A percentile compares a stretch with the other conserved stretches of the same genome.
Conservation (phyloP, 2,797 vertebrate genomes). For the Ctenopoma multispine region DNA sequence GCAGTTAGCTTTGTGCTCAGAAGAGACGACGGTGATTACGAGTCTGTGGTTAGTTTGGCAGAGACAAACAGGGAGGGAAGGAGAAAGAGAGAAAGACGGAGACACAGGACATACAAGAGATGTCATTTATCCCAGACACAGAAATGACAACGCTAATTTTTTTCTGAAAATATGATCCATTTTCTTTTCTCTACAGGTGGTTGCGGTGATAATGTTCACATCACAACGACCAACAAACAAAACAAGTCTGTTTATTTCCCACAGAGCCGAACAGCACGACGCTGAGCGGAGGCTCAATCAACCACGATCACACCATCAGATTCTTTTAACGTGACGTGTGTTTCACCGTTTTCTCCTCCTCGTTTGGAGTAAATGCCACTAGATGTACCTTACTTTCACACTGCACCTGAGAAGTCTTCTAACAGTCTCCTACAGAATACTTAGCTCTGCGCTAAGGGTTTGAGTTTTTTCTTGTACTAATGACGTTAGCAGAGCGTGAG, state of each 20-base stretch:
- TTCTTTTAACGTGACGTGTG: no score
- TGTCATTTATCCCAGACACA: not conserved
- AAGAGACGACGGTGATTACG: conserved; percentile 17
- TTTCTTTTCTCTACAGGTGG: conserved; percentile 15
- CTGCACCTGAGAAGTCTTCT: no score
- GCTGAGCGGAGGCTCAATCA: not conserved
- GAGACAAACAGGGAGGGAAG: not conserved
- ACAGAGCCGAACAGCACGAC: not conserved
- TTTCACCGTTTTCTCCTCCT: no score
- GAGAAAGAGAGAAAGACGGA: not conserved
- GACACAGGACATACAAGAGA: not conserved
- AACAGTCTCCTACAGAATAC: no score
- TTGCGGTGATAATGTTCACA: not conserved
- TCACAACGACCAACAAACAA: not conserved
- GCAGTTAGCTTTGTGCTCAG: conserved; percentile 27
- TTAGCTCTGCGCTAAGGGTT: no score
- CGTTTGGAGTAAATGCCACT: no score
- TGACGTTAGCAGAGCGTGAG: no score
- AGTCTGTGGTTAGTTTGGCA: conserved; percentile 28
- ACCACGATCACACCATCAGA: no score
- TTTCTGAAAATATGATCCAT: not conserved
- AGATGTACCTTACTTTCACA: no score
- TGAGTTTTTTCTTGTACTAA: no score
- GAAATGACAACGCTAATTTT: not conserved
- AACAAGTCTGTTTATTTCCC: not conserved